Conservation (phyloP, 2,797 vertebrate species). For the Xiphophorus birchmanni region DNA sequence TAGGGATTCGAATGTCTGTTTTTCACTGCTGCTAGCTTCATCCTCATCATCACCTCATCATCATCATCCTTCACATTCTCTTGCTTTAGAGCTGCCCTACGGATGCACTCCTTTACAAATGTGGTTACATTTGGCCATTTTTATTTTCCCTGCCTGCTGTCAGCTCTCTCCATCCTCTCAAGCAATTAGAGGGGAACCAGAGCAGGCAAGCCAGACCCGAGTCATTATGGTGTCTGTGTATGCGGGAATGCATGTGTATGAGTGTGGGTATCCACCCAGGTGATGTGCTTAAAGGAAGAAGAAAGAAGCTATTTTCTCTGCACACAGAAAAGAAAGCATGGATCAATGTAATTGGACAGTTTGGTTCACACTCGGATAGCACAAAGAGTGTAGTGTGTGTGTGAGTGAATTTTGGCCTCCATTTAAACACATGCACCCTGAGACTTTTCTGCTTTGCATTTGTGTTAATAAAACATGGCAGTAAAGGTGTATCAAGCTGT, state of each 20-base stretch:
- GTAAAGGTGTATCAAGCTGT: constrained; percentile 67
- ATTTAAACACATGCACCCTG: constrained; percentile 4
- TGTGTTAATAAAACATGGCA: constrained; percentile 68
- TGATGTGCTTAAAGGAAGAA: constrained; percentile 52
- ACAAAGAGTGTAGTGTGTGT: constrained; percentile 21
- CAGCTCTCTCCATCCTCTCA: constrained; percentile 30
- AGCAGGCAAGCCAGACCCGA: constrained; percentile 38
- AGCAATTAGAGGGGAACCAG: constrained; percentile 57
- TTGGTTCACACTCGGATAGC: constrained; percentile 53
- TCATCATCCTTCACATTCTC: constrained; percentile 27
- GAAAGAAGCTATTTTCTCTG: constrained; percentile 45
- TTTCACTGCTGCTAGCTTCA: constrained; percentile 38
- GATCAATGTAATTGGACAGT: constrained; percentile 72
- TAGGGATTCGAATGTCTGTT: constrained; percentile 32
- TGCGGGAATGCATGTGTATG: constrained; percentile 12
- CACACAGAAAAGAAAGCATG: constrained; percentile 55
- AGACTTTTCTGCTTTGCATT: constrained; percentile 40
- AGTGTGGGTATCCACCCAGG: constrained; percentile 25
- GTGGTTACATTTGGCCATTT: constrained; percentile 57
- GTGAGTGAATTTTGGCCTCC: constrained; percentile 4
- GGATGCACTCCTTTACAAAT: constrained; percentile 53
- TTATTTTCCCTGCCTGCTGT: constrained; percentile 37
- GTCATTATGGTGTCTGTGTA: constrained; percentile 39
- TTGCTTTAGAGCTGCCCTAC: constrained; percentile 40
- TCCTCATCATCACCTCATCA: constrained; percentile 22